Conservation (phyloP, 2,888 invertebrate genomes). For the Agrochola litura region DNA sequence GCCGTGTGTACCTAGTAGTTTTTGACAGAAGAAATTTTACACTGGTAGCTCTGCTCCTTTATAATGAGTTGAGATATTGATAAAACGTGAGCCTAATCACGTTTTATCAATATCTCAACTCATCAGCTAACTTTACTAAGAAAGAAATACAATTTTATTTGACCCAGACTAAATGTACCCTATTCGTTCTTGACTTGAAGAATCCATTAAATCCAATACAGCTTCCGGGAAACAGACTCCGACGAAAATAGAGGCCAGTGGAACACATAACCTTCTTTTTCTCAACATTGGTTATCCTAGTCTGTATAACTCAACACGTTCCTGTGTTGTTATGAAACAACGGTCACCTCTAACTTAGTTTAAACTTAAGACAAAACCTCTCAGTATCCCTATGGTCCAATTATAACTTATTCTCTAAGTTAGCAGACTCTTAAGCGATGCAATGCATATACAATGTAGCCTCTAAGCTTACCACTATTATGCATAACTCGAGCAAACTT, state of each 20-base stretch:
- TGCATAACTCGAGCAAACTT: slow-evolving; percentile 57
- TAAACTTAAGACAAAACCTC: slow-evolving; percentile 64
- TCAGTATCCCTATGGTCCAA: slow-evolving; percentile 60
- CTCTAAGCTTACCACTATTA: slow-evolving; percentile 51
- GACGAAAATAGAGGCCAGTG: too few relatives aligned
- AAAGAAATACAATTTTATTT: too few relatives aligned
- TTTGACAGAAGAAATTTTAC: background rate
- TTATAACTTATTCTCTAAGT: slow-evolving; percentile 67
- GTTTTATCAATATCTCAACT: background rate
- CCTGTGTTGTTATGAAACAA: slow-evolving; percentile 21
- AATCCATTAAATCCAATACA: background rate
- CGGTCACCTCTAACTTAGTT: slow-evolving; percentile 53
- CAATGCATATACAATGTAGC: slow-evolving; percentile 65
- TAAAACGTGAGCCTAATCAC: too few relatives aligned
- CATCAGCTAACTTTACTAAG: too few relatives aligned
- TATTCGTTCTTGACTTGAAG: background rate
- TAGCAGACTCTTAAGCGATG: slow-evolving; percentile 59
- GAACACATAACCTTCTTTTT: background rate
- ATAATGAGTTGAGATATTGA: too few relatives aligned
- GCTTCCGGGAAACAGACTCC: background rate
- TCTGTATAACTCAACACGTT: background rate
- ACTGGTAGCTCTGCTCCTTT: background rate
- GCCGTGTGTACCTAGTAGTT: too few relatives aligned
- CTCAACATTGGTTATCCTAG: background rate
- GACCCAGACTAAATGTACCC: background rate